These are phyloP conservation scores for Neosilurus mollespiculum DNA, from an alignment of 2,797 vertebrate genomes.

Conservation along the genomic window DNA sequence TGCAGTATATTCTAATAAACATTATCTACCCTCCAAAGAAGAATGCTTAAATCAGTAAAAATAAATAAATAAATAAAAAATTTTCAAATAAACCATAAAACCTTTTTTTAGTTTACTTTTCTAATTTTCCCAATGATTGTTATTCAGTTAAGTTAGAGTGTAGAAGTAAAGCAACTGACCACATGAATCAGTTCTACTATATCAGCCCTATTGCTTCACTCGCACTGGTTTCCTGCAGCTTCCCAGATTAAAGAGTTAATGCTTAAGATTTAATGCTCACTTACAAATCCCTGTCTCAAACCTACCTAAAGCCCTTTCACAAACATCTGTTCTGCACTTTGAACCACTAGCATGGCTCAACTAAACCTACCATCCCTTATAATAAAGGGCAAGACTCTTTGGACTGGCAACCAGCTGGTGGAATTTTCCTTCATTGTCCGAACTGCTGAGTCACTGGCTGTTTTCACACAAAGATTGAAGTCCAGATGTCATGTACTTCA, in stretches of 20 bases:
- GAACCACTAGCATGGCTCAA: not conserved
- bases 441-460: not conserved
- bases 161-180: not conserved
- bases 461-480: not conserved
- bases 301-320: not conserved
- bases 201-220: not conserved
- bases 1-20: too few relatives aligned
- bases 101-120: too few relatives aligned
- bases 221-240: not conserved
- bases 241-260: not conserved
- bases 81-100: too few relatives aligned
- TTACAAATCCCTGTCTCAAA: not conserved
- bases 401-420: not conserved
- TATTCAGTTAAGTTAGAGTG: not conserved
- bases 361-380: not conserved
- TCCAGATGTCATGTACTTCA: not conserved
- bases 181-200: not conserved
- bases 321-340: not conserved
- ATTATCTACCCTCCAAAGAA: too few relatives aligned
- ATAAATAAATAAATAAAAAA: too few relatives aligned
- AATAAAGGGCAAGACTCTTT: not conserved
- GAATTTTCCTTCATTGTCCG: not conserved
- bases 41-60: too few relatives aligned
- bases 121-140: too few relatives aligned
- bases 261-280: not conserved